phyloP scores from a whole-genome alignment of 2,797 vertebrate species.

The Benthosema pterotum region DNA sequence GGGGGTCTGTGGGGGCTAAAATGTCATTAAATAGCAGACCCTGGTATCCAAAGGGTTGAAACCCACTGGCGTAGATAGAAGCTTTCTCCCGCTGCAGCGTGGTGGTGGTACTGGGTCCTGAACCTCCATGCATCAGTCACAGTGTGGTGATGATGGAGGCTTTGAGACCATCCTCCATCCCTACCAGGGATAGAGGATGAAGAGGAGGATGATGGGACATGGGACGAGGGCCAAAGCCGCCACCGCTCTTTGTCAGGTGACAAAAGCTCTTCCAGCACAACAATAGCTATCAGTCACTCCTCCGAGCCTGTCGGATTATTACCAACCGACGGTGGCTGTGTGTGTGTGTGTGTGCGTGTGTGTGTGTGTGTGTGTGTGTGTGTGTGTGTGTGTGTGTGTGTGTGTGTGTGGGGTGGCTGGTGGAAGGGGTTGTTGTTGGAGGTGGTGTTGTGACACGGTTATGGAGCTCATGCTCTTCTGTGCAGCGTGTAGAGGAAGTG shows the following conservation, averaged over 20 bases:
- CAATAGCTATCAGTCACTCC: slow-evolving; percentile 79
- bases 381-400: background rate
- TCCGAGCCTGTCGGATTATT: slow-evolving; percentile 73
- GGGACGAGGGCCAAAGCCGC: slow-evolving; percentile 76
- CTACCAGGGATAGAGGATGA: slow-evolving; percentile 68
- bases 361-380: slow-evolving; percentile 6
- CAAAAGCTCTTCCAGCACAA: slow-evolving; percentile 75
- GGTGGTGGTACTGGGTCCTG: too few species aligned
- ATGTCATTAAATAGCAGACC: too few species aligned
- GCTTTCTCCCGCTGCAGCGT: too few species aligned
- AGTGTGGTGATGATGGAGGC: slow-evolving; percentile 63
- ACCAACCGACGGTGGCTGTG: background rate
- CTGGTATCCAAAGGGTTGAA: too few species aligned
- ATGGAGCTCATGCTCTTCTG: too few species aligned
- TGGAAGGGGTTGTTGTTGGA: too few species aligned
- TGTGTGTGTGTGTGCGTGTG: background rate
- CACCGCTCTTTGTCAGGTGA: slow-evolving; percentile 76
- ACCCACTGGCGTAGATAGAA: too few species aligned
- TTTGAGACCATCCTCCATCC: slow-evolving; percentile 66
- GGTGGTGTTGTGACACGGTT: too few species aligned
- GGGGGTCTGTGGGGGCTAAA: too few species aligned
- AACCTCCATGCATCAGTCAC: slow-evolving; percentile 69
- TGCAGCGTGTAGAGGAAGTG: too few species aligned
- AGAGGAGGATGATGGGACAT: slow-evolving; percentile 76
- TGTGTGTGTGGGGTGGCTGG: background rate